Conservation (phyloP, 1,140 invertebrate species). For the Musca domestica region DNA sequence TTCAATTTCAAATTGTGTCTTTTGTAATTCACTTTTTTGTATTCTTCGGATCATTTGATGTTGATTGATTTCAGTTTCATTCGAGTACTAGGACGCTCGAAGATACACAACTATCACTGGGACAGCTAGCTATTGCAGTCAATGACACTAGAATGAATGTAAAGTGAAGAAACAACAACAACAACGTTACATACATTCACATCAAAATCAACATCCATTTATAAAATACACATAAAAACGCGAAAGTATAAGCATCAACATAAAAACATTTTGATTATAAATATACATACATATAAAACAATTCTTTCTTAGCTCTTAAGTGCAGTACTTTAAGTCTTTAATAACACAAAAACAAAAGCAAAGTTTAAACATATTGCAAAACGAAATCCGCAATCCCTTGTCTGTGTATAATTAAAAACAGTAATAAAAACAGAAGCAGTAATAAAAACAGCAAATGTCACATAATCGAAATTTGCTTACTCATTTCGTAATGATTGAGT, state of each 20-base stretch:
- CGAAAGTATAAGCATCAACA: constrained; percentile 19
- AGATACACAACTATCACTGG: too few species aligned
- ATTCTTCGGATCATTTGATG: background rate
- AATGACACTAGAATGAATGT: background rate
- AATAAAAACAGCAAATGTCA: too few species aligned
- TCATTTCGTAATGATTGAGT: constrained; percentile 3
- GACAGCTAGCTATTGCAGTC: too few species aligned
- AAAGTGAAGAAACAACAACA: background rate
- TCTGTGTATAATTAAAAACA: too few species aligned
- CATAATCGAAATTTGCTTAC: background rate
- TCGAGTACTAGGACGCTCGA: background rate
- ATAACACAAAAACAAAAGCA: constrained; percentile 8
- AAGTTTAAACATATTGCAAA: background rate
- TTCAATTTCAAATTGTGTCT: constrained; percentile 14
- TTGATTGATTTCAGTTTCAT: background rate
- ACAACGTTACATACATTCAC: background rate
- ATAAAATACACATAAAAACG: constrained; percentile 9
- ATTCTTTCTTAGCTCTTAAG: constrained; percentile 17
- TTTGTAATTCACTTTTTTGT: constrained; percentile 15
- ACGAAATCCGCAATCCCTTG: background rate
- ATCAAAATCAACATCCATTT: constrained; percentile 7
- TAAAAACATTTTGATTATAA: constrained; percentile 21
- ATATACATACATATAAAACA: constrained; percentile 10
- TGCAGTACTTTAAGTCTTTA: constrained; percentile 13
- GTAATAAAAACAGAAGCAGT: too few species aligned